Percentiles rank a stretch among this genome's conserved stretches.
Conservation (phyloP, 2,797 vertebrate genomes). For the Malurus splendens region DNA sequence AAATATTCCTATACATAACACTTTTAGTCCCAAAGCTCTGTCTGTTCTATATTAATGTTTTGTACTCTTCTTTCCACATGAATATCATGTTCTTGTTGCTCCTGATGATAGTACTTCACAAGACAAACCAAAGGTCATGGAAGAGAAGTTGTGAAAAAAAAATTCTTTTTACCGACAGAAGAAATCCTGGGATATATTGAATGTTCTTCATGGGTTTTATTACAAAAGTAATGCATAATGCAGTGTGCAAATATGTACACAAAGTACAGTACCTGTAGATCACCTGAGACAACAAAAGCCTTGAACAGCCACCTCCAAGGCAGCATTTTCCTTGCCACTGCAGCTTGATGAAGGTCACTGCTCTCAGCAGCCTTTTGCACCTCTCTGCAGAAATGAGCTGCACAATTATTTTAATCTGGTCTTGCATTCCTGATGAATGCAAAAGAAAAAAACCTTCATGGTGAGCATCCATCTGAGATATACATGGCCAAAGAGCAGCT, state of each 20-base stretch:
- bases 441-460: background rate
- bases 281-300: background rate
- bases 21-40: background rate
- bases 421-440: background rate
- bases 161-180: background rate
- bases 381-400: background rate
- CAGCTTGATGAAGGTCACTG: fast-evolving
- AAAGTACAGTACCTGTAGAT: background rate
- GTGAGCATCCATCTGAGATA: background rate
- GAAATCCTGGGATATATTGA: background rate
- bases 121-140: background rate
- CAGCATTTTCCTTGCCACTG: background rate
- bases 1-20: background rate
- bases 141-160: background rate
- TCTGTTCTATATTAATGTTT: background rate
- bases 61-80: background rate
- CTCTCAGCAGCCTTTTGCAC: background rate
- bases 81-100: background rate
- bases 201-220: background rate
- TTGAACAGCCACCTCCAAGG: background rate
- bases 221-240: background rate
- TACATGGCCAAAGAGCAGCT: background rate
- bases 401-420: background rate
- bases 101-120: background rate
- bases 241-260: background rate